Base-by-base conservation (phyloP, 2,888 invertebrate genomes). In the Coenonympha glycerion region DNA sequence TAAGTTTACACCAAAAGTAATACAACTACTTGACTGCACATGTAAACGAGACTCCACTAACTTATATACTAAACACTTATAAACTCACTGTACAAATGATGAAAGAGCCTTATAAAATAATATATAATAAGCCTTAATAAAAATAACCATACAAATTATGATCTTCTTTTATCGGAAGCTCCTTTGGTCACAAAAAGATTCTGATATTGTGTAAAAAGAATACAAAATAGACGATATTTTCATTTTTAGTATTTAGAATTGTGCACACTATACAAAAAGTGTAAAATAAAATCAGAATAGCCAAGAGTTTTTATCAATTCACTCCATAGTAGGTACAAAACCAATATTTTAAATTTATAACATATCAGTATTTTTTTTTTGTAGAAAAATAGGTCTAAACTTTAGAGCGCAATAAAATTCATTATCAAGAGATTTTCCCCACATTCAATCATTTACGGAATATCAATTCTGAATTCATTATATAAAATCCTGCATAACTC, bases 71-170 rank as follows among this genome's bases (percentile, higher is more conserved):
- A 49, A 48, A 40, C 39, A 34, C 28, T 60, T 69, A 68, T 72
- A 69, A 70, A 49, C 46, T 62, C 41, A 62, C 61, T 61, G 62
- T 57, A 61, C 47, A 64, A 70, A 70, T 69, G 62, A 69, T 64
- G 73, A 73, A n/a, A 72, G 70, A 69, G 71, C n/a, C n/a, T n/a
- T 70, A 68, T 69, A 16, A 31, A 39, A 24, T n/a, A n/a, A n/a
- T n/a, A n/a, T n/a, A n/a, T n/a, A n/a, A n/a, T n/a, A n/a, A n/a
- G n/a, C 33, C n/a, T 40, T 40, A 22, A 30, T n/a, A n/a, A 47
- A 47, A 45, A 48, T 19, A 45, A 47, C 28, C 41, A 47, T 28
- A 16, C 46, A 31, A 18, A 22, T 28, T 26, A 9, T 30, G 41
- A 53, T 40, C 46, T 46, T 16, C 18, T 42, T 49, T 30, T 11